Conservation (phyloP, 2,113 vertebrate species). For the Epinephelus fuscoguttatus region DNA sequence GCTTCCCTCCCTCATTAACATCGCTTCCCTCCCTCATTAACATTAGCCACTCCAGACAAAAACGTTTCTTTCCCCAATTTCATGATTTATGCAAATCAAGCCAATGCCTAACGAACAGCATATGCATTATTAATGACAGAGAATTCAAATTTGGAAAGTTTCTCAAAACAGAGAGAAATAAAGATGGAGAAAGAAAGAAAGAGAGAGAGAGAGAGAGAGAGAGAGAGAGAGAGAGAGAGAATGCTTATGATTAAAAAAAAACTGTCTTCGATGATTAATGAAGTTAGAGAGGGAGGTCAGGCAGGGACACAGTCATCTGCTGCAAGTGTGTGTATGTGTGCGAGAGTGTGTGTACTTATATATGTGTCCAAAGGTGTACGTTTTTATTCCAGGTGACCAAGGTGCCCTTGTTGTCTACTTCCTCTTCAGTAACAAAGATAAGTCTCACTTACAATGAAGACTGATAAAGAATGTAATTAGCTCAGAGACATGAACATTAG, state of each 20-base stretch:
- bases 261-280: slow-evolving; percentile 60
- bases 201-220: slow-evolving; percentile 23
- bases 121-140: slow-evolving; percentile 76
- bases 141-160: slow-evolving; percentile 64
- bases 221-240: slow-evolving; percentile 31
- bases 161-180: slow-evolving; percentile 60
- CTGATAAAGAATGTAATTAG: slow-evolving; percentile 59
- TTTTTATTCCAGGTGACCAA: slow-evolving; percentile 36
- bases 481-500: slow-evolving; percentile 18
- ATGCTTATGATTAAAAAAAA: slow-evolving; percentile 47
- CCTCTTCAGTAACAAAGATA: slow-evolving; percentile 40
- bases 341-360: slow-evolving; percentile 18
- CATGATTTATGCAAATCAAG: slow-evolving; percentile 78
- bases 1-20: slow-evolving; percentile 31
- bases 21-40: slow-evolving; percentile 66
- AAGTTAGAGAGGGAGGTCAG: slow-evolving; percentile 41
- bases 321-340: slow-evolving; percentile 22
- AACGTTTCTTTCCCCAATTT: slow-evolving; percentile 60
- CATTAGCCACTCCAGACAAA: slow-evolving; percentile 68
- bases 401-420: slow-evolving; percentile 31
- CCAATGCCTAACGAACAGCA: slow-evolving; percentile 63
- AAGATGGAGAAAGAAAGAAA: slow-evolving; percentile 33
- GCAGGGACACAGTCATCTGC: slow-evolving; percentile 42
- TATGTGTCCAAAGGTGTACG: slow-evolving; percentile 22
- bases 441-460: slow-evolving; percentile 38